phyloP scores from a whole-genome alignment of 2,113 vertebrate species.

The Jacana jacana region DNA sequence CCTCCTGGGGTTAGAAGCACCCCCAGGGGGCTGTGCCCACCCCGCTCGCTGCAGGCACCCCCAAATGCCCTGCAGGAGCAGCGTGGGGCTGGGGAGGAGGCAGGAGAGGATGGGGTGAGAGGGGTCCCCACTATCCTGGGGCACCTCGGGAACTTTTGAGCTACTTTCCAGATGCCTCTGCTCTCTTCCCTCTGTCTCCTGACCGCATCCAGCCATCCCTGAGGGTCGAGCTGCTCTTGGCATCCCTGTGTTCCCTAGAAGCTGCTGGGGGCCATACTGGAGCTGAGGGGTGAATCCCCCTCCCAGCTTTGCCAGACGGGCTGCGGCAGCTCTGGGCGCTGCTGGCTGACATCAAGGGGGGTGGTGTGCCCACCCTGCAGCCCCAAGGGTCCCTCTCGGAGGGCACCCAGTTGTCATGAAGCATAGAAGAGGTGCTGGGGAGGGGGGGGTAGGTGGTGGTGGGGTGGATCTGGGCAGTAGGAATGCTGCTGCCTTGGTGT shows the following conservation, averaged over 20 bases:
- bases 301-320: neutral
- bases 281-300: neutral
- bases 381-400: neutral
- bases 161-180: neutral
- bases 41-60: neutral
- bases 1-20: neutral
- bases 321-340: neutral
- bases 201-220: neutral
- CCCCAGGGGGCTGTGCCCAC: neutral
- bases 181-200: neutral
- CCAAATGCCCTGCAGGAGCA: rapidly evolving
- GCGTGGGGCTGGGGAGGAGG: neutral
- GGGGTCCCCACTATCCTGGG: neutral
- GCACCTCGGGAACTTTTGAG: neutral
- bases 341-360: rapidly evolving
- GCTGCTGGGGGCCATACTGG: neutral
- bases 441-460: too few relatives aligned
- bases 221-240: neutral
- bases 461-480: neutral
- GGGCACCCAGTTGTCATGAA: neutral
- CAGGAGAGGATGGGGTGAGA: too few relatives aligned
- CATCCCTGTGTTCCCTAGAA: neutral
- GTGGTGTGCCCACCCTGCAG: neutral
- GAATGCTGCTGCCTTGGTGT: neutral
- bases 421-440: neutral